Base-by-base conservation (phyloP, 1,140 invertebrate genomes). In the Anastatus disparis region DNA sequence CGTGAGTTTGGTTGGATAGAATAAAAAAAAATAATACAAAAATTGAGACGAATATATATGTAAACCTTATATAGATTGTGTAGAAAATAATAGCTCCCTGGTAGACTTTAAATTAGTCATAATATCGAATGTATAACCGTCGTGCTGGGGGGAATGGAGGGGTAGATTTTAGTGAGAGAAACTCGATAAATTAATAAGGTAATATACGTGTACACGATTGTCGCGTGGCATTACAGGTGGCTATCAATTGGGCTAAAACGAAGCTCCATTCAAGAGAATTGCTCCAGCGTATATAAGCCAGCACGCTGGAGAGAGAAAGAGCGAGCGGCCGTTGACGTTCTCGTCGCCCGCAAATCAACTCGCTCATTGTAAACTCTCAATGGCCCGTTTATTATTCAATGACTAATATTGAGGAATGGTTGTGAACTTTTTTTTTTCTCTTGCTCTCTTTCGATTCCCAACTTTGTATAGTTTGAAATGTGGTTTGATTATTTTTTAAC, bases 211-310 rank as follows among this genome's bases (percentile, higher is more conserved):
- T n/a, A 40, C 63, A 27, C 22, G 52, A 22, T 29, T 42, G 38
- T 55, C 63, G 50, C 9, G n/a, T n/a, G n/a, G 38, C 8, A 55
- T 56, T 31, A 29, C 52, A 31, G 50, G 63, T 53, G 48, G 48
- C 27, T 46, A 58, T 58, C 42, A 58, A 67, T 67, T 67, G 40
- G n/a, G n/a, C 26, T 20, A 42, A 58, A 67, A 67, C 53, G 52
- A 66, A 66, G 64, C 52, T n/a, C 64, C 50, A 66, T 66, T 66
- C 52, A 38, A 17, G 29, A n/a, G n/a, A n/a, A n/a, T n/a, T n/a
- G n/a, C n/a, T n/a, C n/a, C n/a, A n/a, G n/a, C n/a, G n/a, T n/a
- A n/a, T n/a, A n/a, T n/a, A n/a, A n/a, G n/a, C n/a, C n/a, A n/a
- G n/a, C n/a, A n/a, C n/a, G n/a, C n/a, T n/a, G n/a, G n/a, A n/a